phyloP scores from a whole-genome alignment of 2,888 invertebrate species.

The Merodon equestris region DNA sequence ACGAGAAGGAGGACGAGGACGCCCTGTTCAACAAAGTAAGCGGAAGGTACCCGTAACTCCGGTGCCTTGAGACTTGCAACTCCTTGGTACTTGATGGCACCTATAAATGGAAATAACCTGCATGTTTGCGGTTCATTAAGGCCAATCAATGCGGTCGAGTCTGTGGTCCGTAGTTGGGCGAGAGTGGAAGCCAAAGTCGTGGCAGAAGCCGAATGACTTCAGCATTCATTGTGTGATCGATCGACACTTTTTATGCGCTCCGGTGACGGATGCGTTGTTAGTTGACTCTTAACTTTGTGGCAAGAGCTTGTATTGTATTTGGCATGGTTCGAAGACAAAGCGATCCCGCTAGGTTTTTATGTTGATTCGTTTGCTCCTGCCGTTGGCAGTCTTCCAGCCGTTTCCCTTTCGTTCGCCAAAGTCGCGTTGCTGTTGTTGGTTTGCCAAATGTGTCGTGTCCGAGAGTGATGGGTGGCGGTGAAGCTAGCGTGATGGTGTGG shows the following conservation, averaged over 20 bases:
- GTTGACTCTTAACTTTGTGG: conserved; percentile 20
- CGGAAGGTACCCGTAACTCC: conserved; percentile 11
- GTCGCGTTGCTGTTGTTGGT: no score
- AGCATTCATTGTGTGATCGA: conserved; percentile 61
- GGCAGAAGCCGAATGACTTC: conserved; percentile 42
- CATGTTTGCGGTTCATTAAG: conserved; percentile 69
- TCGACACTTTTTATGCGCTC: conserved; percentile 65
- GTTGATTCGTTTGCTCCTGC: conserved; percentile 51
- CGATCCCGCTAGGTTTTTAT: conserved; percentile 65
- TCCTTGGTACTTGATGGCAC: conserved; percentile 47
- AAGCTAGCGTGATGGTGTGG: conserved; percentile 36
- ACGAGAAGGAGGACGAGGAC: no score
- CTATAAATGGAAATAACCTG: conserved; percentile 69
- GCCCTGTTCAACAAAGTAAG: conserved; percentile 4
- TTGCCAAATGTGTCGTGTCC: conserved; percentile 52
- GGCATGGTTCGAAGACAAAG: conserved; percentile 59
- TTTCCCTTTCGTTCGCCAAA: no score
- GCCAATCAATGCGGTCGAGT: conserved; percentile 63
- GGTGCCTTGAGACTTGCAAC: conserved; percentile 18
- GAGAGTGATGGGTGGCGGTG: conserved; percentile 57
- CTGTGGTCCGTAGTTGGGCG: not conserved
- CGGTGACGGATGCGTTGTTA: conserved; percentile 60
- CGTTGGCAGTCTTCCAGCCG: conserved; percentile 18
- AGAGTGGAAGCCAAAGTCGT: not conserved
- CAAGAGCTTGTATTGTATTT: conserved; percentile 22